Base-by-base conservation (phyloP, 2,888 invertebrate genomes). In the Phyllotreta cruciferae region DNA sequence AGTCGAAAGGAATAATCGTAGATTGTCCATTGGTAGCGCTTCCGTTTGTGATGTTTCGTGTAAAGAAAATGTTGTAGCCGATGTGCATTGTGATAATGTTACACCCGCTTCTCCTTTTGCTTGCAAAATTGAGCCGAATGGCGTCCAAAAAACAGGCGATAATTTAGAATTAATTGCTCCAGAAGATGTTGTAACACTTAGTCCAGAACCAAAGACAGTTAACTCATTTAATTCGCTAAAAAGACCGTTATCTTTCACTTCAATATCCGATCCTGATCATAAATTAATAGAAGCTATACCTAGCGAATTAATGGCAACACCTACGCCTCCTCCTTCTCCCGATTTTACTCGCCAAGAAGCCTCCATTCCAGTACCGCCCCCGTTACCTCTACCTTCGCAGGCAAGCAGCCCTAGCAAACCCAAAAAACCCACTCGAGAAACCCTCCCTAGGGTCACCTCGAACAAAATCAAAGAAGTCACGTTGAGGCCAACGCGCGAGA, bases 21-120 rank as follows among this genome's bases (percentile, higher is more conserved):
- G 74, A 65, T 60, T 69, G 63, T 77, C 76, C 42, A 67, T 69
- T 57, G 75, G 73, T 69, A 69, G 73, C 52, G 60, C 73, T 58
- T 75, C 76, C 39, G 66, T 66, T 45, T 72, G 70, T 37, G 67
- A 64, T 55, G 70, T 70, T 61, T 68, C 70, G 34, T 65, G 64
- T 64, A 72, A 84, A 79, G 85, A 86, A 76, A 84, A 84, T 78
- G 85, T 86, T 24, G 81, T 86, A 71, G 86, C 83, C 63, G 83
- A 84, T 79, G 84, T 86, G 9, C 86, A 86, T 71, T 82, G 85
- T 76, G 85, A 85, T 75, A 85, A 85, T 78, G 74, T 71, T 63
- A 63, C 39, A 41, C 49, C 66, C 36, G 35, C 42, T 42, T 14
- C 45, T 36, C 36, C 44, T 11, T 38, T n/a, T 41, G 24, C 35